Evolutionary conservation across 2,113 vertebrate species (phyloP).

Genomic region (Sminthopsis crassicaudata): DNA sequence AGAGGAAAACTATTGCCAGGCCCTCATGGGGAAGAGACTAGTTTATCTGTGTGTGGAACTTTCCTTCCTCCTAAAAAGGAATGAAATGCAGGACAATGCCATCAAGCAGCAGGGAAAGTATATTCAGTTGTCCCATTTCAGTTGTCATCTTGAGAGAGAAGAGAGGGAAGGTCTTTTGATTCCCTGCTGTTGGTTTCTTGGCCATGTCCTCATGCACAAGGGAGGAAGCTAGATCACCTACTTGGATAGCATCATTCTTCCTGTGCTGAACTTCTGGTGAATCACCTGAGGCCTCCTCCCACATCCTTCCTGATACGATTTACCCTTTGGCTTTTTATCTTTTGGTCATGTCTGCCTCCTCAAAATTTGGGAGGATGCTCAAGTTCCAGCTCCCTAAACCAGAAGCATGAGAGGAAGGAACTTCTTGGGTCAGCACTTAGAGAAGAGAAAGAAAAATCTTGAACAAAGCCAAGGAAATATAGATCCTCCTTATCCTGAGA

Average conservation of each 20-base stretch:
- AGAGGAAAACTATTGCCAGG: neutral
- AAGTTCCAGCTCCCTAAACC: constrained; percentile 14
- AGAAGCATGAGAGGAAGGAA: neutral
- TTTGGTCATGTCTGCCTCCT: constrained; percentile 39
- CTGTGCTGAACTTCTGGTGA: constrained; percentile 42
- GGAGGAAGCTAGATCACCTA: neutral
- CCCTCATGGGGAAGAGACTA: constrained; percentile 17
- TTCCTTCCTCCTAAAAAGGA: constrained; percentile 35
- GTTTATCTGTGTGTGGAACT: neutral
- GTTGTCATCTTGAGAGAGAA: constrained; percentile 11
- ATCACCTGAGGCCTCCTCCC: neutral
- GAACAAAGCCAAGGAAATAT: neutral
- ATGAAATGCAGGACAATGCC: neutral
- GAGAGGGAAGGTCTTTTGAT: constrained; percentile 4
- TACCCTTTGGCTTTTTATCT: constrained; percentile 7
- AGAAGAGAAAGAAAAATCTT: neutral
- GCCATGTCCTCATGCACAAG: neutral
- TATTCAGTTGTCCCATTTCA: neutral
- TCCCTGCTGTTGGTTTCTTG: neutral
- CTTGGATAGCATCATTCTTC: constrained; percentile 34
- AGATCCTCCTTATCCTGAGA: neutral
- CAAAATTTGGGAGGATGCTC: neutral
- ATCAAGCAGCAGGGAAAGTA: neutral
- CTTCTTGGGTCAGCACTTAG: neutral
- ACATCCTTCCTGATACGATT: constrained; percentile 41